Evolutionary conservation across 2,113 vertebrate genomes (phyloP).

Genomic region (Pycnonotus jocosus): DNA sequence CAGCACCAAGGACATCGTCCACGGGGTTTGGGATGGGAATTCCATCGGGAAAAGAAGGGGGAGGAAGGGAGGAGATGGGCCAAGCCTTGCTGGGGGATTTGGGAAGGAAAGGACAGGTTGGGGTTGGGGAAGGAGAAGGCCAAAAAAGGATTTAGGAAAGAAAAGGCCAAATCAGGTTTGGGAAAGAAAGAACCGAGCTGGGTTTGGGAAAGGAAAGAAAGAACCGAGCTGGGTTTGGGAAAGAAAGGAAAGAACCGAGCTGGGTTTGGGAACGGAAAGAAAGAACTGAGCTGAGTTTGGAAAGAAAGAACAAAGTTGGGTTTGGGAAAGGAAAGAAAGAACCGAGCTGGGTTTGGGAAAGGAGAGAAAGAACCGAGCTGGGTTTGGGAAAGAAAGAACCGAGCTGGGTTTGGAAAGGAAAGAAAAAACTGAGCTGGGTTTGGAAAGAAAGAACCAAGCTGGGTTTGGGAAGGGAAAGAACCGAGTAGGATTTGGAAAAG

Average conservation of each 20-base stretch:
- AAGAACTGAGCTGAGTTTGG: no score
- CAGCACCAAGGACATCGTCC: rapidly evolving
- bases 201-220: no score
- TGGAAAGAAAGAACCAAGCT: rapidly evolving
- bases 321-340: neutral
- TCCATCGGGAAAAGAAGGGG: neutral
- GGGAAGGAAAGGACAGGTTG: neutral
- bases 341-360: neutral
- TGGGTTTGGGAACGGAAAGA: no score
- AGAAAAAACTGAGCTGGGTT: rapidly evolving
- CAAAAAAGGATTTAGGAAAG: no score
- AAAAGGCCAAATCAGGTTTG: neutral
- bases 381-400: no score
- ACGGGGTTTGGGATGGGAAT: rapidly evolving
- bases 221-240: rapidly evolving
- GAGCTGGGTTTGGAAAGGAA: no score
- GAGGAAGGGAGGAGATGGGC: no score
- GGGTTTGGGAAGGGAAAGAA: neutral
- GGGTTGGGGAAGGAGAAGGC: no score
- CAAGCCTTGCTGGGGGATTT: neutral
- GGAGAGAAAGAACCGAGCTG: neutral
- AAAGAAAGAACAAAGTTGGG: no score
- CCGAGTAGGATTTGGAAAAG: rapidly evolving
- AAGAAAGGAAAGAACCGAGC: rapidly evolving
- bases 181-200: neutral